Evolutionary conservation across 2,797 vertebrate genomes (phyloP).

Genomic region (Sebastolobus alascanus): DNA sequence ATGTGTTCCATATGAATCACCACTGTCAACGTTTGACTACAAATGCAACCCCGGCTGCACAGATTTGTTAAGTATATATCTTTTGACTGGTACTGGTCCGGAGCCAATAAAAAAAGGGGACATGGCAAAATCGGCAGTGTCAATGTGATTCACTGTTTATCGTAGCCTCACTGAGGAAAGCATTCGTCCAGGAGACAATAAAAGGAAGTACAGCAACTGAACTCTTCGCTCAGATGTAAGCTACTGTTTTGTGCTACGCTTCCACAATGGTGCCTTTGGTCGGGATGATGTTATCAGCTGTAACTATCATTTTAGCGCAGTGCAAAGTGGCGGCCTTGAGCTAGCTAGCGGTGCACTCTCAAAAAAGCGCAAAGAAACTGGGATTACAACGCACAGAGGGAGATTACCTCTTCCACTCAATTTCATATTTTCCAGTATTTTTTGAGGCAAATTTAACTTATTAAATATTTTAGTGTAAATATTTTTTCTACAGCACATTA

Average conservation of each 20-base stretch:
- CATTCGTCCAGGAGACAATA: constrained; percentile 39
- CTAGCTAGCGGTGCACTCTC: too few species aligned
- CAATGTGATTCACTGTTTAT: constrained; percentile 45
- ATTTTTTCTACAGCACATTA: neutral
- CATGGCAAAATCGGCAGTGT: constrained; percentile 62
- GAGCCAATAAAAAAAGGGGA: constrained; percentile 57
- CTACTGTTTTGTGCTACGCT: constrained; percentile 24
- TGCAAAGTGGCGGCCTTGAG: too few species aligned
- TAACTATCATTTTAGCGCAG: too few species aligned
- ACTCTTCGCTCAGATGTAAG: constrained; percentile 3
- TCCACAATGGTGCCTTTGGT: too few species aligned
- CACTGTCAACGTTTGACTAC: constrained; percentile 62
- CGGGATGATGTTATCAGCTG: too few species aligned
- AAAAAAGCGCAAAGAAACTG: too few species aligned
- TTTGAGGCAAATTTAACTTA: neutral
- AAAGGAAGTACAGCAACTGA: constrained; percentile 21
- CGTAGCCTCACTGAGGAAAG: constrained; percentile 14
- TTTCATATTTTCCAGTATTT: neutral
- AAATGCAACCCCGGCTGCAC: constrained; percentile 46
- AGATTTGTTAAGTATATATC: constrained; percentile 62
- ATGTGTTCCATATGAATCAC: constrained; percentile 78
- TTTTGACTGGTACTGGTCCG: constrained; percentile 59
- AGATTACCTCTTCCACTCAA: neutral
- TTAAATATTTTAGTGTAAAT: neutral
- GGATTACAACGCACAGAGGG: too few species aligned